Evolutionary conservation across 2,888 invertebrate species (phyloP), one percentile per base, ranked within the genome.

Genomic region (Ochlodes sylvanus): DNA sequence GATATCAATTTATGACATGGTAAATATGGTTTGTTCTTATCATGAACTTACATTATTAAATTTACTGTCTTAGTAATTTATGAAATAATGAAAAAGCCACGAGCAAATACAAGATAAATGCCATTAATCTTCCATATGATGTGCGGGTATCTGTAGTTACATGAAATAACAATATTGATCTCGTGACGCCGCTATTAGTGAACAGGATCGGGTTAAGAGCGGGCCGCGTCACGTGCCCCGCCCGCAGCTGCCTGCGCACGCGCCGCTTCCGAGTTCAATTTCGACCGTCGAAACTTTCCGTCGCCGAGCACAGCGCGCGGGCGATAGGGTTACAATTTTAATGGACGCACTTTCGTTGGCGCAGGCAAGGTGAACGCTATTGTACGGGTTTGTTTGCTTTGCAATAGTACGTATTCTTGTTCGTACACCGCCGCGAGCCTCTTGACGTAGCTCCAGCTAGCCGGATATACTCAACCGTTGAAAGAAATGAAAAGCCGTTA

Each of bases 191-290:
- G 38, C 19, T 62, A 52, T 69, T 69, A 65, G 57, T 65, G 56
- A 42, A 42, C 15, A 63, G 10, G 55, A 42, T 32, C 41, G 27
- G 63, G 63, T 42, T 63, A 6, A 47, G 17, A 44, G n/a, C n/a
- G n/a, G n/a, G 15, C 21, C 1, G 27, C 14, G 44, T 61, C 58
- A 54, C 68, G 70, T 57, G 64, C 50, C 74, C 61, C 71, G 71
- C 64, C 27, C 69, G 69, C 70, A 68, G 71, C 72, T 67, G 69
- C 19, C 69, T 63, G 69, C 64, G 66, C 66, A 41, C 44, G 58
- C 69, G 68, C 68, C 71, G 63, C 52, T 73, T 71, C 73, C 71
- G 72, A 72, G 69, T 69, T 76, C 75, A 66, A 68, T 76, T 74
- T 76, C 75, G 58, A 62, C 27, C 10, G 19, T 10, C 50, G 10